A percentile compares a stretch with the other conserved stretches of the same genome.
phyloP scores from a whole-genome alignment of 2,797 vertebrate species.

The Acrossocheilus wenchowensis region DNA sequence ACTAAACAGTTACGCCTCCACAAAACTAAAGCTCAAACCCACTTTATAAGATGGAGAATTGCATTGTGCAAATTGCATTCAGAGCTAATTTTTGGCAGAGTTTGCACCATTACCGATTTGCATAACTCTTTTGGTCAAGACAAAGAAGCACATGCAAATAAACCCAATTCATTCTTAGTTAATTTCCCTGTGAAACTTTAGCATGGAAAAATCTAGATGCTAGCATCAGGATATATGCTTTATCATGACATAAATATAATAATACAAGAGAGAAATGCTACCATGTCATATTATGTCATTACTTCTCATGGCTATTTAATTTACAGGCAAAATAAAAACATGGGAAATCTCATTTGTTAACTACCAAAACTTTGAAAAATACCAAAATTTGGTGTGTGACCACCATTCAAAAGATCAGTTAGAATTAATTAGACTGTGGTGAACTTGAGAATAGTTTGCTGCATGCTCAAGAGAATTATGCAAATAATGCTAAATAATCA shows the following conservation, averaged over 20 bases:
- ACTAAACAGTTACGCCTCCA: not conserved
- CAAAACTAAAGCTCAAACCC: constrained; percentile 16
- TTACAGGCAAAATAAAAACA: not conserved
- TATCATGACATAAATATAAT: not conserved
- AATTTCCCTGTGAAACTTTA: not conserved
- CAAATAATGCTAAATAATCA: not conserved
- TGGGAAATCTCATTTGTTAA: not conserved
- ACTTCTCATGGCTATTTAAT: not conserved
- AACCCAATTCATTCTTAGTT: not conserved
- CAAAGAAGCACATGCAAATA: not conserved
- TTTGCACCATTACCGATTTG: not conserved
- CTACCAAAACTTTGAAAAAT: not conserved
- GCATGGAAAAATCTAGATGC: not conserved
- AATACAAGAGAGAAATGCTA: not conserved
- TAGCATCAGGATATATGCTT: not conserved
- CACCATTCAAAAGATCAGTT: not conserved
- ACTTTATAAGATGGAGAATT: not conserved
- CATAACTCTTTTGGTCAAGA: not conserved
- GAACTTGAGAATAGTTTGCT: not conserved
- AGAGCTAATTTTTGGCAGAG: not conserved
- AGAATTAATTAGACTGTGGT: not conserved
- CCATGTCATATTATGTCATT: not conserved
- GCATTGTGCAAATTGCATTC: not conserved
- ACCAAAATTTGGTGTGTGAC: not conserved
- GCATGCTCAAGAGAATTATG: not conserved